Percentiles rank a stretch among this genome's conserved stretches.
Evolutionary conservation across 2,113 vertebrate species (phyloP).

Genomic region (Scomber scombrus): DNA sequence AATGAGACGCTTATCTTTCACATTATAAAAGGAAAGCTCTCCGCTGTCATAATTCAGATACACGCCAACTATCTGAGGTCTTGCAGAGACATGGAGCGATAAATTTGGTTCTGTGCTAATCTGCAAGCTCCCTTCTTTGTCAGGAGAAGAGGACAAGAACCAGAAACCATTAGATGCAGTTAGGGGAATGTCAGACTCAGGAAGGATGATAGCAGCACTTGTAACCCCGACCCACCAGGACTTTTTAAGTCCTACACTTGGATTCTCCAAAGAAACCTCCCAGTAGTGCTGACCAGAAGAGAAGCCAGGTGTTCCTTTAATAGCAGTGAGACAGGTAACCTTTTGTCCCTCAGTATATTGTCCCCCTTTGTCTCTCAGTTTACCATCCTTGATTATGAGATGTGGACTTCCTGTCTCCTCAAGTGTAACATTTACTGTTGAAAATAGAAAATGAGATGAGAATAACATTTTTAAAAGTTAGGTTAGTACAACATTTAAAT

Average conservation of each 20-base stretch:
- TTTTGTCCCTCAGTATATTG: too few species aligned
- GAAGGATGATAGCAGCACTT: not conserved
- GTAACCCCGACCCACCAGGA: slow-evolving; percentile 80
- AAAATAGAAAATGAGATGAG: slow-evolving; percentile 11
- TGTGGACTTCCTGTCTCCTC: accelerated
- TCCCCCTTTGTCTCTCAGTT: too few species aligned
- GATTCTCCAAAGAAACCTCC: slow-evolving; percentile 43
- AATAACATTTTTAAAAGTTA: not conserved
- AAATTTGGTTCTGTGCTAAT: slow-evolving; percentile 47
- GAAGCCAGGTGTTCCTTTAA: slow-evolving; percentile 58
- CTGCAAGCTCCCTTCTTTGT: not conserved
- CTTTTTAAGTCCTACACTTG: not conserved
- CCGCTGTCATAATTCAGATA: slow-evolving; percentile 56
- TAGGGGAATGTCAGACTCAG: accelerated
- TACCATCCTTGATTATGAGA: accelerated
- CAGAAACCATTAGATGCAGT: slow-evolving; percentile 59
- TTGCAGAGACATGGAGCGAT: not conserved
- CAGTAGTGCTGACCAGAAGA: slow-evolving; percentile 73
- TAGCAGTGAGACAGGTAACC: slow-evolving; percentile 48
- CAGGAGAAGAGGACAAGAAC: slow-evolving; percentile 69
- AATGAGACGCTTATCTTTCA: slow-evolving; percentile 28
- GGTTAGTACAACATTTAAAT: not conserved
- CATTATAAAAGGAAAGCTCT: slow-evolving; percentile 73
- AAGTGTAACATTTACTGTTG: slow-evolving; percentile 69
- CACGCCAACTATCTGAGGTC: slow-evolving; percentile 62